phyloP scores from a whole-genome alignment of 2,113 vertebrate genomes.

The Spizaetus ornatus region DNA sequence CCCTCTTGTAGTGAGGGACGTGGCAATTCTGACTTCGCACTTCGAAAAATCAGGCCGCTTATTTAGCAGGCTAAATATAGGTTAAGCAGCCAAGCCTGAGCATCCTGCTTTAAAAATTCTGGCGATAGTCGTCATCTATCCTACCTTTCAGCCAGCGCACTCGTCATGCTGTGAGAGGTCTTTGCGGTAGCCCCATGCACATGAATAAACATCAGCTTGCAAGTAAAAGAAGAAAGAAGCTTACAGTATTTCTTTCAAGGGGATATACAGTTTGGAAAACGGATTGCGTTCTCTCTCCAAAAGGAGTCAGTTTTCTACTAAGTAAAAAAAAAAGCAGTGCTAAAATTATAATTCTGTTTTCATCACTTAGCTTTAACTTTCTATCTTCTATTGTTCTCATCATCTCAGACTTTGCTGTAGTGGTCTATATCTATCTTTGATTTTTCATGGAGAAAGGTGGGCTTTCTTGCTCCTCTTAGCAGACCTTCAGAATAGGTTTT shows the following conservation, averaged over 20 bases:
- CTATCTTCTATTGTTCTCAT: background rate
- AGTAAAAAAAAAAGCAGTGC: background rate
- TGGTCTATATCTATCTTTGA: background rate
- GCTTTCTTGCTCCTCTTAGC: background rate
- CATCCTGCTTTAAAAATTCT: constrained; percentile 53
- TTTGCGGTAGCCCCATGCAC: constrained; percentile 8
- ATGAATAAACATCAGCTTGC: constrained; percentile 51
- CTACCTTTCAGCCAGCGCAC: constrained; percentile 39
- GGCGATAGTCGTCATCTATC: constrained; percentile 34
- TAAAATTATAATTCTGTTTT: background rate
- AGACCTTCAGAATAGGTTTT: constrained; percentile 11
- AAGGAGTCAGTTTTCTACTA: background rate
- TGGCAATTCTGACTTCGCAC: background rate
- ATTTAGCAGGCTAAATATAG: constrained; percentile 63
- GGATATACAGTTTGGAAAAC: constrained; percentile 27
- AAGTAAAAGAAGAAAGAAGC: background rate
- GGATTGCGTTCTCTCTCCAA: background rate
- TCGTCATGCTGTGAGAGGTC: constrained; percentile 48
- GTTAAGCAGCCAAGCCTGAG: constrained; percentile 50
- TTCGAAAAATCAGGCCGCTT: background rate
- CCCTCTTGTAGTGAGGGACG: background rate
- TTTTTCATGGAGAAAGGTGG: background rate
- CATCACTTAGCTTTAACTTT: background rate
- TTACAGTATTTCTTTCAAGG: constrained; percentile 14
- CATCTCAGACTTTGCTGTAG: background rate